phyloP scores from a whole-genome alignment of 2,888 invertebrate species.

The Chaetoderma sp. region DNA sequence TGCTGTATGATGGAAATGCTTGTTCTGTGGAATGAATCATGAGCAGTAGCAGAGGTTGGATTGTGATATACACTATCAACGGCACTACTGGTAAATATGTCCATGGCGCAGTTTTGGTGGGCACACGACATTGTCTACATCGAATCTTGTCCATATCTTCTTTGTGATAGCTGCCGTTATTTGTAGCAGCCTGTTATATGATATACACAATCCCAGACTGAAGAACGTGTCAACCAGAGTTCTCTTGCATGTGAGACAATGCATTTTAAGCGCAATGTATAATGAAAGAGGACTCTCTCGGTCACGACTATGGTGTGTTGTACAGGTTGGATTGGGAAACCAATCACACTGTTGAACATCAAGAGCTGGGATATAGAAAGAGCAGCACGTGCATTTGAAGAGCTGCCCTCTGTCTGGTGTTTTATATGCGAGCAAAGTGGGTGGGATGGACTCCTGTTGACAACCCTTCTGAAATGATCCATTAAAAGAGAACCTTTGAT shows the following conservation, averaged over 20 bases:
- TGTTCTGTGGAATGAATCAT: background rate
- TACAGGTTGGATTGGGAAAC: background rate
- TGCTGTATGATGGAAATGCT: background rate
- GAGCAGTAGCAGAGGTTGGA: background rate
- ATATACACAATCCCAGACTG: background rate
- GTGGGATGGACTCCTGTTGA: slow-evolving; percentile 8
- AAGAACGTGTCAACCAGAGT: slow-evolving; percentile 6
- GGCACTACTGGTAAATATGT: slow-evolving; percentile 15
- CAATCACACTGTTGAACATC: slow-evolving; percentile 1
- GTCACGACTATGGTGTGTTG: background rate
- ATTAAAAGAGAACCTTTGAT: slow-evolving; percentile 2
- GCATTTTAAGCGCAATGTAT: slow-evolving; percentile 5
- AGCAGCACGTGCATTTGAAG: background rate
- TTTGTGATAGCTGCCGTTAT: slow-evolving; percentile 6
- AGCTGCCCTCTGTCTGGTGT: background rate
- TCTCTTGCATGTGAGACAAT: background rate
- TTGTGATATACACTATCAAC: slow-evolving; percentile 26
- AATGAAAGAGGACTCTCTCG: slow-evolving; percentile 18
- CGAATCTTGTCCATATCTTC: slow-evolving; percentile 8
- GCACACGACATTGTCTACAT: slow-evolving; percentile 20
- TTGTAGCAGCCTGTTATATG: slow-evolving; percentile 16
- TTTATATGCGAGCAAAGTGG: background rate
- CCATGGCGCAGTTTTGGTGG: slow-evolving; percentile 11
- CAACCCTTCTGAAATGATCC: slow-evolving; percentile 8
- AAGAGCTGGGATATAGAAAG: slow-evolving; percentile 7